These are phyloP conservation scores for Pseudorhombus dupliciocellatus DNA, from an alignment of 2,113 vertebrate genomes.

Conservation along the genomic window DNA sequence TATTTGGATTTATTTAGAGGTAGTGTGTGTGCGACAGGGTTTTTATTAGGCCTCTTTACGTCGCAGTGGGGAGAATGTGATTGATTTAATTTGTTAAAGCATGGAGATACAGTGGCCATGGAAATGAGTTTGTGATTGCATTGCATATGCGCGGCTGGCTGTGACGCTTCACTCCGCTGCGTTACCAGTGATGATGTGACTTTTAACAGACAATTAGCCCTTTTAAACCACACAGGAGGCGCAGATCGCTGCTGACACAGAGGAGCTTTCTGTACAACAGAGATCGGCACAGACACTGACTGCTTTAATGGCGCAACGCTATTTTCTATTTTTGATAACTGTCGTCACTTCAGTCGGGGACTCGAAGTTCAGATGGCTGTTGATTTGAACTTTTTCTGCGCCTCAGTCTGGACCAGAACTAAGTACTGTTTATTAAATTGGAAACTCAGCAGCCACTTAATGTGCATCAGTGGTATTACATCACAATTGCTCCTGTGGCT, in stretches of 20 bases:
- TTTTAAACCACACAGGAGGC: conserved; percentile 12
- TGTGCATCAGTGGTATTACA: too few species aligned
- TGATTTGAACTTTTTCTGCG: too few species aligned
- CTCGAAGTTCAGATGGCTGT: too few species aligned
- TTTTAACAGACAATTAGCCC: conserved; percentile 32
- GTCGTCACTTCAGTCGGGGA: too few species aligned
- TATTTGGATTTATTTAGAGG: conserved; percentile 42
- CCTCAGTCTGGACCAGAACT: too few species aligned
- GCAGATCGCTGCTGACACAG: neutral
- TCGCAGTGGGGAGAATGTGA: conserved; percentile 28
- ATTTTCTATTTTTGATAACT: too few species aligned
- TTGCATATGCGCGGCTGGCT: conserved; percentile 41
- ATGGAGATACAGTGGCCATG: conserved; percentile 44
- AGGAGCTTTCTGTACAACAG: too few species aligned
- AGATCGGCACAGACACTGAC: too few species aligned
- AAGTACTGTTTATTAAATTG: too few species aligned
- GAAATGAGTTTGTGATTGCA: conserved; percentile 62
- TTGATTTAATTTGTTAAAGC: conserved; percentile 62
- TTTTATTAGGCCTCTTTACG: conserved; percentile 22
- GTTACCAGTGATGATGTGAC: conserved; percentile 41
- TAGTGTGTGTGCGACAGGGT: conserved; percentile 15
- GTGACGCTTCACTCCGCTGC: conserved; percentile 15
- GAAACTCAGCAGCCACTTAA: too few species aligned
- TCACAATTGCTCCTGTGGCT: too few species aligned
- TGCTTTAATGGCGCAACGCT: too few species aligned